Evolutionary conservation across 2,797 vertebrate genomes (phyloP).

Genomic region (Xenentodon cancila): DNA sequence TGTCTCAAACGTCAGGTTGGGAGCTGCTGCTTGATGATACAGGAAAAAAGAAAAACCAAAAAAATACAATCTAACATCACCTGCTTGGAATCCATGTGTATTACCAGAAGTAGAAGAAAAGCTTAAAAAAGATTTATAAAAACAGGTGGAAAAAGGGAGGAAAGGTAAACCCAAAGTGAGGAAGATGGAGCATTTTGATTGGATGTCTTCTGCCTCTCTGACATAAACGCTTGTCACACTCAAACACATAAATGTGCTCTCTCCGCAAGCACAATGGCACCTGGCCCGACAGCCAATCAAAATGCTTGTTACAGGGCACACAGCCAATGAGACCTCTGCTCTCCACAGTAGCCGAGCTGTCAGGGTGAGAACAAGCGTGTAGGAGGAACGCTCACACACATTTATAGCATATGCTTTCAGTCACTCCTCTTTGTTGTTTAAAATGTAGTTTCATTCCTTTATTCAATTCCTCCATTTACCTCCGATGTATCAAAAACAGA

Average conservation of each 20-base stretch:
- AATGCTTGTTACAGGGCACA: slow-evolving; percentile 43
- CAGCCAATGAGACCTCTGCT: slow-evolving; percentile 69
- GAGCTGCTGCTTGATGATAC: too few species aligned
- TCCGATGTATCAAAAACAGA: neutral
- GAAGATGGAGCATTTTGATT: slow-evolving; percentile 3
- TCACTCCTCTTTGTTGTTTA: neutral
- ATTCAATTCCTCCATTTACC: neutral
- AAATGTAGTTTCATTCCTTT: neutral
- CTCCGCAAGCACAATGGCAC: slow-evolving; percentile 59
- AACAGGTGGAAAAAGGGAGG: neutral
- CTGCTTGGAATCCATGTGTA: neutral
- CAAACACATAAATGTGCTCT: slow-evolving; percentile 25
- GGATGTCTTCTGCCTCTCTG: slow-evolving; percentile 21
- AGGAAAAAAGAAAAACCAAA: too few species aligned
- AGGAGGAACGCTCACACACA: slow-evolving; percentile 24
- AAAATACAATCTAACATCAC: neutral
- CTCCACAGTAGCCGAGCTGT: slow-evolving; percentile 61
- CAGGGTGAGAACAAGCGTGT: slow-evolving; percentile 60
- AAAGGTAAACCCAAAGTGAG: neutral
- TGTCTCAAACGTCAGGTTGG: too few species aligned
- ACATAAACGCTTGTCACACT: slow-evolving; percentile 30
- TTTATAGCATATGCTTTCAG: neutral
- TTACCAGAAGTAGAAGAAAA: neutral
- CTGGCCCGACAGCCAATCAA: slow-evolving; percentile 63
- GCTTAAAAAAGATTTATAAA: neutral